phyloP scores from a whole-genome alignment of 2,888 invertebrate species.

The Drosophila eohydei region DNA sequence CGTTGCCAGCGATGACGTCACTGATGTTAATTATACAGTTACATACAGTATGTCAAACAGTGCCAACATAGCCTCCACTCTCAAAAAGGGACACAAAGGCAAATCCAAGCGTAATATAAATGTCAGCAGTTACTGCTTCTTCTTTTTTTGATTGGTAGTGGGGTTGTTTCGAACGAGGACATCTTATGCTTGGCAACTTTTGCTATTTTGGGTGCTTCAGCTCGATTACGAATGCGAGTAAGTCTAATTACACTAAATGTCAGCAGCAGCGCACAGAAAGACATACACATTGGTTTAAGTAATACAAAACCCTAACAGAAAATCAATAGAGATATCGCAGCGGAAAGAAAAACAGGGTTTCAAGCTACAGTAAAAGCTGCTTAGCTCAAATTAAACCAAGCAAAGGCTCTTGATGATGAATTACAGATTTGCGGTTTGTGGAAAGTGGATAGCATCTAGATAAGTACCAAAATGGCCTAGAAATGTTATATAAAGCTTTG shows the following conservation, averaged over 20 bases:
- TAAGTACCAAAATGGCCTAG: background rate
- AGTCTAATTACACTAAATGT: constrained; percentile 66
- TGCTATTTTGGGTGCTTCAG: constrained; percentile 57
- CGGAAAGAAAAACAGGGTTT: constrained; percentile 44
- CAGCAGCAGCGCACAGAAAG: constrained; percentile 39
- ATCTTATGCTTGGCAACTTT: constrained; percentile 11
- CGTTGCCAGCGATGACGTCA: constrained; percentile 62
- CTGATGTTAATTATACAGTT: constrained; percentile 54
- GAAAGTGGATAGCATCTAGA: constrained; percentile 1
- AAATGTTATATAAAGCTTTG: background rate
- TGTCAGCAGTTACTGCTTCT: constrained; percentile 19
- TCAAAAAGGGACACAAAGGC: constrained; percentile 11
- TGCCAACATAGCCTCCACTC: constrained; percentile 16
- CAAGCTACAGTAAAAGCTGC: constrained; percentile 49
- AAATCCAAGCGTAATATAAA: constrained; percentile 20
- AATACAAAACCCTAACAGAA: constrained; percentile 57
- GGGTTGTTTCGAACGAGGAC: constrained; percentile 24
- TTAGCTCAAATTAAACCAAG: constrained; percentile 31
- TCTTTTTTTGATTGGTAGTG: background rate
- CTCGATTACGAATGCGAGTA: constrained; percentile 57
- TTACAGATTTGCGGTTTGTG: constrained; percentile 10
- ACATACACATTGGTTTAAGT: constrained; percentile 34
- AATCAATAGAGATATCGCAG: constrained; percentile 64
- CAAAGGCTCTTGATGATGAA: constrained; percentile 27
- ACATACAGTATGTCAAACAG: constrained; percentile 40